Base-by-base conservation (phyloP, 2,888 invertebrate genomes). In the Oscheius sp. region DNA sequence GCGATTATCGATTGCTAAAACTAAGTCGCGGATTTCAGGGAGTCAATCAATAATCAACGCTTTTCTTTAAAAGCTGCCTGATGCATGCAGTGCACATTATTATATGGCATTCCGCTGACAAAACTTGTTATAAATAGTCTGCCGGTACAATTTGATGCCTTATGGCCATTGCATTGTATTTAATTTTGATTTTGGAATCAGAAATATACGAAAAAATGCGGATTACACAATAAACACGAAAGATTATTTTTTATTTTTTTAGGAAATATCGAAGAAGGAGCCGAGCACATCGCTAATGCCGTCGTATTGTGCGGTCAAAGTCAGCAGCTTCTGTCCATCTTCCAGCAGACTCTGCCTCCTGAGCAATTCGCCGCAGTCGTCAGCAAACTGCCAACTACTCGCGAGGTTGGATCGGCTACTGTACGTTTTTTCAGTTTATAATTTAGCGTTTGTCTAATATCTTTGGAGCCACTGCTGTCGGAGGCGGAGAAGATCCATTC, bases 221-320 rank as follows among this genome's bases (percentile, higher is more conserved):
- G n/a, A n/a, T n/a, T n/a, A n/a, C n/a, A n/a, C n/a, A n/a, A n/a
- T n/a, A n/a, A n/a, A n/a, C n/a, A n/a, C n/a, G n/a, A n/a, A n/a
- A n/a, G n/a, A n/a, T n/a, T n/a, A n/a, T n/a, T n/a, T n/a, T n/a
- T n/a, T n/a, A 35, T 35, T 6, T 6, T 35, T 35, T 49, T 80
- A 89, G 90, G 90, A 79, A 89, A 90, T 70, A 82, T 90, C 29
- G 90, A 96, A 81, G 93, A 92, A 58, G 98, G 96, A 46, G 94
- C 97, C 66, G 95, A 96, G 89, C 98, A 98, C 91, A 92, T 99
- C 82, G 94, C 95, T 55, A 96, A 95, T 90, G 98, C 98, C 9
- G 94, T 99, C n/a, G 94, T 95, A 2, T 94, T 98, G 29, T 98
- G 98, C 89, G 96, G 96, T 13, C 96, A 98, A 89, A 94, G 95